Base-by-base conservation (phyloP, 2,797 vertebrate genomes). In the Chelidonichthys spinosus region DNA sequence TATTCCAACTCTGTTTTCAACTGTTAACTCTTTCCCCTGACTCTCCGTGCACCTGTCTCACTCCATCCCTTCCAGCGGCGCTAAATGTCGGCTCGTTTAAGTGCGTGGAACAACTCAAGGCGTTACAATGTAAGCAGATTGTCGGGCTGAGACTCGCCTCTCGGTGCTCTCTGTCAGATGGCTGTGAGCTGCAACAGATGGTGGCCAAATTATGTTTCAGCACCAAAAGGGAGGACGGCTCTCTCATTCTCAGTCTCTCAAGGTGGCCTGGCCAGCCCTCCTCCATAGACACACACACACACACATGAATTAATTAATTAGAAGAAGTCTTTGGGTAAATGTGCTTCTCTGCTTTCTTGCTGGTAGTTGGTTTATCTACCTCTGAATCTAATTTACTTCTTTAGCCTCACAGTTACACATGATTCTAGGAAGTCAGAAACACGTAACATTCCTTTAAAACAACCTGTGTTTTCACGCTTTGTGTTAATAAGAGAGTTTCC, bases 121-220 rank as follows among this genome's bases (percentile, higher is more conserved):
- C 73, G 42, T 50, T 49, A 71, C 60, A 68, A 53, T 56, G 53
- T 56, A 76, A 68, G 7, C 65, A 62, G 75, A 65, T 55, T 76
- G 74, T 76, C 54, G 46, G 77, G 39, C 53, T 76, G 64, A 72
- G 56, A 47, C 53, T 7, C 44, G 68, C 76, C 65, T 81, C 75
- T 63, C n/a, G 15, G 55, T 84, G 75, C 72, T 65, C 68, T 49
- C 66, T 73, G 73, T 82, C 76, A 71, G 65, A 71, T 67, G 78
- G 70, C 76, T 80, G 32, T 62, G 76, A 71, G 61, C 67, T 79
- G 61, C 67, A 76, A 71, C 78, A 88, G 83, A 82, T 81, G 73
- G 82, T 76, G 77, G 67, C 47, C 55, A 80, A 83, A 84, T 81
- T 68, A 71, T 78, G 59, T 72, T 77, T 77, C 63, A 77, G 64